Conservation (phyloP, 2,888 invertebrate genomes). For the Tenthredo amoena region DNA sequence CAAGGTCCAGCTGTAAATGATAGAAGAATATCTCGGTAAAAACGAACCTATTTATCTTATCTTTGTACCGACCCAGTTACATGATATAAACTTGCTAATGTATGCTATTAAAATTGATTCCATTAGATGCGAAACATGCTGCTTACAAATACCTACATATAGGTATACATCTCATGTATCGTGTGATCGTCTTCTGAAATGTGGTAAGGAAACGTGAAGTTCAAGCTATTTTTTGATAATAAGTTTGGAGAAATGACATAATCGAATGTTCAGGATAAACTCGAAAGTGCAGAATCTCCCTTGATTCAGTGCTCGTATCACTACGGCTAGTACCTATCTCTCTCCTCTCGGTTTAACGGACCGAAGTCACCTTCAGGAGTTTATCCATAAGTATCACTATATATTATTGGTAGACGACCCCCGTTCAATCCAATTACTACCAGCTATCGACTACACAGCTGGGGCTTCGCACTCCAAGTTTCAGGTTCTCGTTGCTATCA, state of each 20-base stretch:
- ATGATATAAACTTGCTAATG: neutral
- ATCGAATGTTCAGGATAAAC: neutral
- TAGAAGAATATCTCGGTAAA: neutral
- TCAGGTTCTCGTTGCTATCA: neutral
- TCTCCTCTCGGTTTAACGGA: slow-evolving; percentile 22
- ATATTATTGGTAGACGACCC: slow-evolving; percentile 10
- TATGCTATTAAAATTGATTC: neutral
- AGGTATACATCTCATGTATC: neutral
- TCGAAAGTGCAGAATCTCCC: slow-evolving; percentile 10
- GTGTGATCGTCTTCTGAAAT: neutral
- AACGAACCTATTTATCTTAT: slow-evolving; percentile 6
- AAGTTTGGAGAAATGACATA: neutral
- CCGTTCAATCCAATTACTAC: slow-evolving; percentile 36
- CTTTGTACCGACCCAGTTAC: neutral
- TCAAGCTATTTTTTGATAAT: neutral
- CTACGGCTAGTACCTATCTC: slow-evolving; percentile 34
- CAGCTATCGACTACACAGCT: slow-evolving; percentile 20
- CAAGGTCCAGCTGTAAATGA: neutral
- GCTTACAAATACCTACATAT: neutral
- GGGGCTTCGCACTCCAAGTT: slow-evolving; percentile 39
- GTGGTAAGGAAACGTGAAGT: neutral
- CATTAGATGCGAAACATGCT: neutral
- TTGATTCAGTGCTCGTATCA: neutral
- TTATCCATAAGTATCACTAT: slow-evolving; percentile 19
- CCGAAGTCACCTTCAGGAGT: slow-evolving; percentile 39